Base-by-base conservation (phyloP, 2,797 vertebrate genomes). In the Eurystomus glaucurus region DNA sequence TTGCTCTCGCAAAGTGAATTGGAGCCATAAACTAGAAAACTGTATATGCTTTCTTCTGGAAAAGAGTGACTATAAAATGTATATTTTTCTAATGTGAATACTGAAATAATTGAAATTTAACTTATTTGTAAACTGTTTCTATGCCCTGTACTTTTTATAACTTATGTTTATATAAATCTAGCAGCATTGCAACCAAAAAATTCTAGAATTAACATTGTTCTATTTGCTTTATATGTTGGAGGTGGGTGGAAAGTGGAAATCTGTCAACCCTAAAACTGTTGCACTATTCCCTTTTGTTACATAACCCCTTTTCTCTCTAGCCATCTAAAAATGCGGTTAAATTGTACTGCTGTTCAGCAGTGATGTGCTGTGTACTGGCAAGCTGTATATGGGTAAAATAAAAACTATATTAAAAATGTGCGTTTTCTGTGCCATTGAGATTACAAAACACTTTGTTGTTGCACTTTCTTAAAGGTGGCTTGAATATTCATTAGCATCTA, bases 101-200 rank as follows among this genome's bases (percentile, higher is more conserved):
- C 58, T 43, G 96, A 96, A 46, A 90, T 74, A 85, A 83, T 65
- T 43, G 89, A 94, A 93, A 85, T 93, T 92, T 97, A 98, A 97
- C 90, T 97, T 98, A 98, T 98, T 98, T 98, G 96, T 98, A 98
- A 97, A 97, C 93, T 79, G 80, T 98, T 96, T 96, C 87, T 95
- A 93, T 89, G 55, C 84, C 46, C 84, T 52, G 72, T 93, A 33
- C 88, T 91, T 94, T 92, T 96, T 78, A 96, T 93, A 57, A 90
- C 84, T 94, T 95, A 96, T 60, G 84, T 96, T 95, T 95, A 61
- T 89, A 69, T 78, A 71, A 68, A 77, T 64, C 26, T 50, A 95
- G 94, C 79, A 71, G 51, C 80, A 9, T 51, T 69, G 58, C 94
- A 97, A 95, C 94, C 94, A 97, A 97, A 97, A 97, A 96, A 94